A percentile compares a stretch with the other conserved stretches of the same genome.
Conservation (phyloP, 1,140 invertebrate genomes). For the Drosophila miranda region DNA sequence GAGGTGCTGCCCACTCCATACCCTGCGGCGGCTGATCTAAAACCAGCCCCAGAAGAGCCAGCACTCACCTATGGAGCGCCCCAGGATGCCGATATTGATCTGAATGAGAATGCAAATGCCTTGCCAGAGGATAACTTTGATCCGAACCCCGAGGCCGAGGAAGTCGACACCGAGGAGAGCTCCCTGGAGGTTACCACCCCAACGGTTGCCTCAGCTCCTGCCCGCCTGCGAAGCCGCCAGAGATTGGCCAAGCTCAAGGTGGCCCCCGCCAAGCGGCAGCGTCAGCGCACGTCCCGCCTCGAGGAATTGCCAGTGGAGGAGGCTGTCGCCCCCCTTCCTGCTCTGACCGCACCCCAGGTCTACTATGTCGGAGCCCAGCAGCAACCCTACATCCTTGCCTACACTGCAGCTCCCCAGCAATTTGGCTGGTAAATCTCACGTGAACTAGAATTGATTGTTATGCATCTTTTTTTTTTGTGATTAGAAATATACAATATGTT, state of each 20-base stretch:
- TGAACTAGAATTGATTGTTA: not conserved
- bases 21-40: constrained; percentile 67
- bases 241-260: constrained; percentile 57
- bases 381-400: constrained; percentile 60
- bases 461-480: constrained; percentile 2
- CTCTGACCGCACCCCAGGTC: constrained; percentile 38
- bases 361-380: constrained; percentile 51
- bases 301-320: constrained; percentile 53
- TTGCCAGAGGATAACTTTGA: constrained; percentile 57
- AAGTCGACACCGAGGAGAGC: constrained; percentile 61
- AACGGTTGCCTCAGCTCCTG: constrained; percentile 17
- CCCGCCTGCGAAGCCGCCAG: constrained; percentile 59
- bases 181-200: constrained; percentile 55
- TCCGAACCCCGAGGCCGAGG: constrained; percentile 48
- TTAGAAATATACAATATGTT: constrained; percentile 6
- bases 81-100: constrained; percentile 37
- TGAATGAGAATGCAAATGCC: not conserved
- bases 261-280: constrained; percentile 36
- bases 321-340: constrained; percentile 18
- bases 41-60: constrained; percentile 57
- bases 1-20: constrained; percentile 62
- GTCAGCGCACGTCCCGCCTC: constrained; percentile 59
- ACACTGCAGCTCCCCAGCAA: constrained; percentile 52
- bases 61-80: constrained; percentile 71
- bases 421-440: constrained; percentile 46